Evolutionary conservation across 2,888 invertebrate species (phyloP).

Genomic region (Callimorpha dominula): DNA sequence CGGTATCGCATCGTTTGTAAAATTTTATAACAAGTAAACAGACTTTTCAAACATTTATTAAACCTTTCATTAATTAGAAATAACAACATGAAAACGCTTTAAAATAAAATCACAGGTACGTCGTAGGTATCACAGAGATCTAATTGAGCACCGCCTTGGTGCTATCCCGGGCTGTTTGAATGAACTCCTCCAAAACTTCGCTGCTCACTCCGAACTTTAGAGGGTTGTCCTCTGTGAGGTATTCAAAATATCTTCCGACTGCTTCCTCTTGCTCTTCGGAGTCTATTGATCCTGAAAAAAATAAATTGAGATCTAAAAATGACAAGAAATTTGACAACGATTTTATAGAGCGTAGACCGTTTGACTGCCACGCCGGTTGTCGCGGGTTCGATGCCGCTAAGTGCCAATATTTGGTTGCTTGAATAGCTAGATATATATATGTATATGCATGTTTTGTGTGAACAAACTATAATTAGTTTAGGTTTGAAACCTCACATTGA

Average conservation of each 20-base stretch:
- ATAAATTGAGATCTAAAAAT: not conserved
- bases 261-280: constrained; percentile 77
- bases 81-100: constrained; percentile 24
- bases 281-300: constrained; percentile 73
- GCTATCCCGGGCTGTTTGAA: constrained; percentile 69
- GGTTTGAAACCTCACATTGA: no score
- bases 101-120: constrained; percentile 46
- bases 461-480: no score
- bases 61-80: not conserved
- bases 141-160: constrained; percentile 66
- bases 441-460: no score
- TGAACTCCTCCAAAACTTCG: constrained; percentile 78
- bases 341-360: not conserved
- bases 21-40: not conserved
- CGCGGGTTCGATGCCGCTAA: no score
- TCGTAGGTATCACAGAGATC: constrained; percentile 50
- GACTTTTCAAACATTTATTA: not conserved
- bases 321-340: not conserved
- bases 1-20: no score
- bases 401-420: no score
- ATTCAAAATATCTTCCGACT: constrained; percentile 73
- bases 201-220: constrained; percentile 76
- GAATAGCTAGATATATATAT: no score
- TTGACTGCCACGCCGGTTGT: no score
- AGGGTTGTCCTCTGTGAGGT: constrained; percentile 78